Percentiles rank a stretch among this genome's conserved stretches.
Conservation (phyloP, 2,113 vertebrate species). For the Antechinus stuartii region DNA sequence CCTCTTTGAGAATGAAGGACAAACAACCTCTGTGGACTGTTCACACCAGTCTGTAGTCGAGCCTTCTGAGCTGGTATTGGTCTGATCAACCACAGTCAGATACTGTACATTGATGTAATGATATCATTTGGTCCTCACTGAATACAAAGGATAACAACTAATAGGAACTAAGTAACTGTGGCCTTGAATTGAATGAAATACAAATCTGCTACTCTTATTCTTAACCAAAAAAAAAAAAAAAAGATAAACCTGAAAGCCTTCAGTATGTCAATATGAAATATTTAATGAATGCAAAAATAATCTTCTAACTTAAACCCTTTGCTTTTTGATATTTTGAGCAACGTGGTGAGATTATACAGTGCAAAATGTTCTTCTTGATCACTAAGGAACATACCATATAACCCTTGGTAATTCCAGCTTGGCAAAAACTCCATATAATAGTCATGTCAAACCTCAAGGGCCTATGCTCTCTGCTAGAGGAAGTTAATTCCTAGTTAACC, state of each 20-base stretch:
- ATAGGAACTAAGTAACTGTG: neutral
- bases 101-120: too few species aligned
- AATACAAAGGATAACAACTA: neutral
- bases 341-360: neutral
- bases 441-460: neutral
- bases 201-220: neutral
- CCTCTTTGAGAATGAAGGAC: too few species aligned
- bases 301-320: constrained; percentile 12
- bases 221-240: neutral
- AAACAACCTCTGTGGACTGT: too few species aligned
- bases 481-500: neutral
- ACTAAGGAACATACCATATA: neutral
- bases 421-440: neutral
- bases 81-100: too few species aligned
- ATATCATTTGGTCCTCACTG: too few species aligned
- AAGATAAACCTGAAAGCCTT: neutral
- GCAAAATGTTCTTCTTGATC: constrained; percentile 3
- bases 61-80: too few species aligned
- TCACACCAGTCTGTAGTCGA: too few species aligned
- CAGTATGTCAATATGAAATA: constrained; percentile 26
- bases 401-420: neutral
- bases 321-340: constrained; percentile 21
- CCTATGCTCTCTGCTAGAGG: neutral
- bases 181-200: neutral
- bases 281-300: constrained; percentile 11